phyloP scores from a whole-genome alignment of 2,113 vertebrate genomes.

The Polypterus senegalus region DNA sequence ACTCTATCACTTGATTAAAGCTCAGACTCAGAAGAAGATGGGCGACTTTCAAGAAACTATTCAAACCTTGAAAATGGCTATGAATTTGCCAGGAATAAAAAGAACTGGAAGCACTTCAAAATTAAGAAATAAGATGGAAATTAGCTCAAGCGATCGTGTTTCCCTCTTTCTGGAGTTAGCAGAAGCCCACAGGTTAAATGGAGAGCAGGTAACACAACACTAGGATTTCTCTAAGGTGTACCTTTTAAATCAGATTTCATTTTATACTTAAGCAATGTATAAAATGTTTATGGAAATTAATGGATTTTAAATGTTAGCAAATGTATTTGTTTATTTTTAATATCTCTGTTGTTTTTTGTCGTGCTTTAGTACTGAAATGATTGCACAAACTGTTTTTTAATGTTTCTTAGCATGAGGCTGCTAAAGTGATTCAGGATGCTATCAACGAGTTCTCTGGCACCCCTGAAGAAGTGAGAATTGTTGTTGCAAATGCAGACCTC shows the following conservation, averaged over 20 bases:
- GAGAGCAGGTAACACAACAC: constrained; percentile 62
- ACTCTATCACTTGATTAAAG: constrained; percentile 87
- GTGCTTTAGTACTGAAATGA: background rate
- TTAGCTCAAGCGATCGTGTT: constrained; percentile 63
- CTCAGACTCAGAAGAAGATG: constrained; percentile 76
- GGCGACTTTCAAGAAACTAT: constrained; percentile 79
- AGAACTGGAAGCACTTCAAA: constrained; percentile 53
- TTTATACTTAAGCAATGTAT: background rate
- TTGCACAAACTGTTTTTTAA: background rate
- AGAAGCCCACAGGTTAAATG: constrained; percentile 77
- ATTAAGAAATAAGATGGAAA: constrained; percentile 55
- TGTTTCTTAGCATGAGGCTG: constrained; percentile 76
- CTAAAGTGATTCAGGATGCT: constrained; percentile 88
- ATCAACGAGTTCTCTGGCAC: constrained; percentile 92
- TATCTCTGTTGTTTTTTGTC: background rate
- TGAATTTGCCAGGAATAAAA: constrained; percentile 76
- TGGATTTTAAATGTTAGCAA: background rate
- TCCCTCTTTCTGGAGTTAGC: constrained; percentile 84
- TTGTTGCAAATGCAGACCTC: constrained; percentile 82
- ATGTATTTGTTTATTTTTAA: background rate
- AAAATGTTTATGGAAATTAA: background rate
- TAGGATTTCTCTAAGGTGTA: background rate
- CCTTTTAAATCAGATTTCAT: too few relatives aligned
- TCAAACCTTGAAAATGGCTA: constrained; percentile 85
- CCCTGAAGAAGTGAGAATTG: constrained; percentile 75